These are phyloP conservation scores for Epinephelus malabaricus DNA, from an alignment of 2,797 vertebrate genomes.

Conservation along the genomic window DNA sequence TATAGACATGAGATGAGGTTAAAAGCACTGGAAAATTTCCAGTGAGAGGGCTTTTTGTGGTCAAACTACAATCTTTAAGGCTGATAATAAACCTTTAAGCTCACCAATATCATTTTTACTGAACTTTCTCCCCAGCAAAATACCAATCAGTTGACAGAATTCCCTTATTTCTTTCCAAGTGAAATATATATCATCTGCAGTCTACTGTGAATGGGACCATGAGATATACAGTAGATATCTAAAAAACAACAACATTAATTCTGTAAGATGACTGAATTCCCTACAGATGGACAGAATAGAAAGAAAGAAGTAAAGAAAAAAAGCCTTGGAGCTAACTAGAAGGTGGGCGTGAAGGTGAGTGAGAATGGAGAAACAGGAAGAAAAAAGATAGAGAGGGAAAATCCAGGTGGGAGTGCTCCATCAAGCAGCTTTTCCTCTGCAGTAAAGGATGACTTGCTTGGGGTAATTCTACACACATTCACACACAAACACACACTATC, in stretches of 20 bases:
- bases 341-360: neutral
- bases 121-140: neutral
- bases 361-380: slow-evolving; percentile 2
- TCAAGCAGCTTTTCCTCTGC: slow-evolving; percentile 45
- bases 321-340: neutral
- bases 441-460: slow-evolving; percentile 51
- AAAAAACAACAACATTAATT: slow-evolving; percentile 10
- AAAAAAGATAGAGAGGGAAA: slow-evolving; percentile 16
- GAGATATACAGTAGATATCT: neutral
- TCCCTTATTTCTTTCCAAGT: neutral
- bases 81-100: neutral
- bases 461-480: slow-evolving; percentile 35
- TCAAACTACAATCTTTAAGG: neutral
- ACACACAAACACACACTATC: slow-evolving; percentile 45
- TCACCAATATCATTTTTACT: neutral
- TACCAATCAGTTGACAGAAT: neutral
- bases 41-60: neutral
- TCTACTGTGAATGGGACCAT: neutral
- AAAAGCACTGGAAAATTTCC: neutral
- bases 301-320: neutral
- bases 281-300: too few species aligned
- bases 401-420: slow-evolving; percentile 35
- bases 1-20: neutral
- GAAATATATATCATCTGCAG: slow-evolving; percentile 8
- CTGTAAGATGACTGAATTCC: neutral